Evolutionary conservation across 2,888 invertebrate species (phyloP).

Genomic region (Caenorhabditis afra): DNA sequence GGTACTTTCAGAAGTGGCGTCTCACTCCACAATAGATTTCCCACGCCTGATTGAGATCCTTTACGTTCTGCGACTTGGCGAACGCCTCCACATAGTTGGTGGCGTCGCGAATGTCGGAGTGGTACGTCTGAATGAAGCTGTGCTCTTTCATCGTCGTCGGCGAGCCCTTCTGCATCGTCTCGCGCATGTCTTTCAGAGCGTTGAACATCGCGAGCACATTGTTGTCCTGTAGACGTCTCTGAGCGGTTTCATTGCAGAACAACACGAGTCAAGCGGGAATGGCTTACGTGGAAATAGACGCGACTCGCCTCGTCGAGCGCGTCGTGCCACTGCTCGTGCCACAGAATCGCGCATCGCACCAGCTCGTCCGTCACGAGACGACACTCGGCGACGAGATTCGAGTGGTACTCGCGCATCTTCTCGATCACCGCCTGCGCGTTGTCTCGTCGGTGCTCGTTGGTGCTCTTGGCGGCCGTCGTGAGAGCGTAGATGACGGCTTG

Average conservation of each 20-base stretch:
- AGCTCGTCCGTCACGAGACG: conserved; percentile 88
- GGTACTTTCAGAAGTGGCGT: background rate
- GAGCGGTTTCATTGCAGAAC: conserved; percentile 26
- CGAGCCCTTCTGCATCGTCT: conserved; percentile 90
- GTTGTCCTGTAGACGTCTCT: conserved; percentile 86
- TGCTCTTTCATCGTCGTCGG: conserved; percentile 97
- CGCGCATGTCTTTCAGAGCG: conserved; percentile 93
- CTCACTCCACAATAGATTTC: conserved; percentile 92
- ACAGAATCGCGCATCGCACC: conserved; percentile 91
- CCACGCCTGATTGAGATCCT: conserved; percentile 95
- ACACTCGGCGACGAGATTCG: conserved; percentile 90
- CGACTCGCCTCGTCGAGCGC: conserved; percentile 85
- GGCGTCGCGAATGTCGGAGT: conserved; percentile 93
- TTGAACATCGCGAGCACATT: conserved; percentile 97
- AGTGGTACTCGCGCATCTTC: conserved; percentile 95
- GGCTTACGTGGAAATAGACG: conserved; percentile 89
- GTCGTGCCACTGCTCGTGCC: conserved; percentile 99
- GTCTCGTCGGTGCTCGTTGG: conserved; percentile 88
- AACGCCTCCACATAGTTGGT: conserved; percentile 95
- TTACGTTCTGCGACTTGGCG: conserved; percentile 88
- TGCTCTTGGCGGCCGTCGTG: conserved; percentile 96
- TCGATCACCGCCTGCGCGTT: conserved; percentile 95
- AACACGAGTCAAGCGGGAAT: background rate
- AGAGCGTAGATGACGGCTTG: conserved; percentile 96
- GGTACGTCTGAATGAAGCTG: conserved; percentile 95